A percentile compares a stretch with the other conserved stretches of the same genome.
Conservation (phyloP, 2,113 vertebrate genomes). For the Tamias sibiricus region DNA sequence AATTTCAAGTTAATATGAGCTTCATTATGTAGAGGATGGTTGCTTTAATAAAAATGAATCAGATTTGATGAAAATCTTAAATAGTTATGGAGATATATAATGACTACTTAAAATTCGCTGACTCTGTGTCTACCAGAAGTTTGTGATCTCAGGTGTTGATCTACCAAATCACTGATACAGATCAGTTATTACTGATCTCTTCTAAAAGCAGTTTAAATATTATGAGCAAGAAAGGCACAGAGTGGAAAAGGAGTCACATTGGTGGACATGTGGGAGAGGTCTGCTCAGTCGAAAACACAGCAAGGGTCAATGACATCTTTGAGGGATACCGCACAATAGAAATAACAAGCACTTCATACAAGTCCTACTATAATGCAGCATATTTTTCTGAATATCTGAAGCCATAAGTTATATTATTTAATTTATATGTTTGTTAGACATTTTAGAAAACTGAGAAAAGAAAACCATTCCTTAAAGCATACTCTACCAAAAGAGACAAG, state of each 20-base stretch:
- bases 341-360: neutral
- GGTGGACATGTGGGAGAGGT: neutral
- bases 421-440: neutral
- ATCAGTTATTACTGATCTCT: neutral
- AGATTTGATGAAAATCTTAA: neutral
- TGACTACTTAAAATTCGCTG: neutral
- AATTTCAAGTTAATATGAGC: neutral
- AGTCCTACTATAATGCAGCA: neutral
- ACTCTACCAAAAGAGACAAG: neutral
- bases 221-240: constrained; percentile 27
- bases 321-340: neutral
- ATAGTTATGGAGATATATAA: neutral
- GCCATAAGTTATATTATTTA: neutral
- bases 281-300: neutral
- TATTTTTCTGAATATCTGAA: constrained; percentile 7
- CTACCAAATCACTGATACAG: neutral
- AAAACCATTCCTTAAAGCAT: neutral
- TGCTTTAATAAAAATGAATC: constrained; percentile 42
- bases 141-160: neutral
- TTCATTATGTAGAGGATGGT: neutral
- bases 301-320: neutral
- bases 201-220: neutral
- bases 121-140: neutral
- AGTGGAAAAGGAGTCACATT: neutral
- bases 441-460: neutral